phyloP scores from a whole-genome alignment of 2,113 vertebrate genomes.

The Scatophagus argus region DNA sequence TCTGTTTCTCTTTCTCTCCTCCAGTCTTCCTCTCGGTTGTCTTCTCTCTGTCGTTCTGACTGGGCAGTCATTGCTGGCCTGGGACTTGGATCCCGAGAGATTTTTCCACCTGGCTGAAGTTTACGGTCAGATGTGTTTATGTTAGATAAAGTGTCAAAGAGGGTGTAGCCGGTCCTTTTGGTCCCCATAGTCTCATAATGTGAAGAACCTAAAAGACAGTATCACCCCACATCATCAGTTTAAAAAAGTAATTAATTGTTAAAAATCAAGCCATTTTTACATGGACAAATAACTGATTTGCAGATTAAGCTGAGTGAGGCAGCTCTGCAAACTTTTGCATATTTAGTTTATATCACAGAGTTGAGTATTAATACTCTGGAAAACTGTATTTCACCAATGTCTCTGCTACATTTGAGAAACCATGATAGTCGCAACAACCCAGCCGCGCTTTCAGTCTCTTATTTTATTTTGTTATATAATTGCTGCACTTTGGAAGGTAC shows the following conservation, averaged over 20 bases:
- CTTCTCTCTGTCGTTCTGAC: constrained; percentile 60
- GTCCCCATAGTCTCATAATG: constrained; percentile 80
- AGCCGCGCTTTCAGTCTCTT: not conserved
- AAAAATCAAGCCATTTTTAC: constrained; percentile 3
- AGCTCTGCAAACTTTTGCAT: not conserved
- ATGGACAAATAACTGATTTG: not conserved
- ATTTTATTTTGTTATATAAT: not conserved
- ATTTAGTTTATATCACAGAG: not conserved
- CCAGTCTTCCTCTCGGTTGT: constrained; percentile 56
- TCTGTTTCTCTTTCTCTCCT: constrained; percentile 61
- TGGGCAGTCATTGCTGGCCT: constrained; percentile 53
- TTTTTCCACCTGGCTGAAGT: constrained; percentile 68
- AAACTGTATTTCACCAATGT: not conserved
- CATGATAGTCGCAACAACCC: not conserved
- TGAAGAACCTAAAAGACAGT: constrained; percentile 73
- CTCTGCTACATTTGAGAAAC: not conserved
- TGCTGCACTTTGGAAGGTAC: not conserved
- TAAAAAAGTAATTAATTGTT: not conserved
- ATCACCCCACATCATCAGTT: constrained; percentile 3
- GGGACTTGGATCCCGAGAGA: constrained; percentile 71
- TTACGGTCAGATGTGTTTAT: constrained; percentile 67
- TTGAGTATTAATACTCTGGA: not conserved
- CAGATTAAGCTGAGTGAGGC: not conserved
- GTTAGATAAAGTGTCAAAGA: constrained; percentile 66
- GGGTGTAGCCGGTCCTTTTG: constrained; percentile 72